Conservation (phyloP, 2,113 vertebrate species). For the Poecile atricapillus region DNA sequence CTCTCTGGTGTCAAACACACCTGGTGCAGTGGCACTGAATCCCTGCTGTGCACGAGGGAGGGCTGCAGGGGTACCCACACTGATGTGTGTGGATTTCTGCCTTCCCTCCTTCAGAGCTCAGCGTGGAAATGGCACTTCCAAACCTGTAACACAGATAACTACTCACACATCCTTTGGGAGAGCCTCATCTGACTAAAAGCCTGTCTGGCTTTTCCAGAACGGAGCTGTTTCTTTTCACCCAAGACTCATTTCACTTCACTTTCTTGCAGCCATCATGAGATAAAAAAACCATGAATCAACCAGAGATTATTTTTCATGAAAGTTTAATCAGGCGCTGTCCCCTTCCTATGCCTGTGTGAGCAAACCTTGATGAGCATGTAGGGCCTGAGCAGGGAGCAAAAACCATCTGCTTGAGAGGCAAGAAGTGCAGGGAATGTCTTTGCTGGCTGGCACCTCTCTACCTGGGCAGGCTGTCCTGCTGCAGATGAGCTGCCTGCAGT, state of each 20-base stretch:
- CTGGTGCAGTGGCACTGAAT: background rate
- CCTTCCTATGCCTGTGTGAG: background rate
- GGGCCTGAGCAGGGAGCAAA: background rate
- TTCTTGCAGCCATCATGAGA: slow-evolving; percentile 1
- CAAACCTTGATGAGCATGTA: background rate
- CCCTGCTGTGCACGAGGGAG: background rate
- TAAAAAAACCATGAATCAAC: slow-evolving; percentile 43
- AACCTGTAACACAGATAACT: background rate
- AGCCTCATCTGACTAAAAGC: slow-evolving; percentile 47
- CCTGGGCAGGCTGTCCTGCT: background rate
- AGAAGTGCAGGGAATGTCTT: background rate
- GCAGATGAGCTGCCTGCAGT: background rate
- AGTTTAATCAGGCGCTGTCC: slow-evolving; percentile 47
- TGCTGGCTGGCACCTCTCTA: background rate
- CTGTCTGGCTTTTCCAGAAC: background rate
- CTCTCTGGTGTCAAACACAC: background rate
- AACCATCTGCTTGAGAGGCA: background rate
- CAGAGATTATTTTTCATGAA: slow-evolving; percentile 55
- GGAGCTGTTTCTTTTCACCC: background rate
- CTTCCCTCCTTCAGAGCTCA: background rate
- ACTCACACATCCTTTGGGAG: slow-evolving; percentile 45
- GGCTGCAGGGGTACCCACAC: background rate
- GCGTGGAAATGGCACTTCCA: slow-evolving; percentile 32
- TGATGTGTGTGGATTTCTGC: background rate
- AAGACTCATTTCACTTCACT: slow-evolving; percentile 45